Conservation (phyloP, 1,140 invertebrate genomes). For the Orussus abietinus region DNA sequence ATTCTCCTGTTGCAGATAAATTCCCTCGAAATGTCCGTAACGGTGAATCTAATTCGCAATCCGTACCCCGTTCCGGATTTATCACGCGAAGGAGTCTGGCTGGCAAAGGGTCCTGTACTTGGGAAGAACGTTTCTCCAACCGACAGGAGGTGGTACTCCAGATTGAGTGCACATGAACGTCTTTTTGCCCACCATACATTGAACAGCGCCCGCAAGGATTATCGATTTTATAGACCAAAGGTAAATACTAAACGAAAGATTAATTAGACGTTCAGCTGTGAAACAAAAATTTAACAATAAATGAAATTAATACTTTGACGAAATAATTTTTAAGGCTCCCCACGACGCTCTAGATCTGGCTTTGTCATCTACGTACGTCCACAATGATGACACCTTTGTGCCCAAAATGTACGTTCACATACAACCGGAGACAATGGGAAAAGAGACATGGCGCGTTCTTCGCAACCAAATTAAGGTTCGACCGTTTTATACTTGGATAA, state of each 20-base stretch:
- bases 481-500: not conserved
- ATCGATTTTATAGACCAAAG: conserved; percentile 30
- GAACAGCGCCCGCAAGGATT: conserved; percentile 39
- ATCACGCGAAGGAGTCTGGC: conserved; percentile 39
- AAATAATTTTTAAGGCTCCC: conserved; percentile 27
- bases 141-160: conserved; percentile 35
- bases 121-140: conserved; percentile 32
- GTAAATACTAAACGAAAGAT: conserved; percentile 12
- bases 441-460: conserved; percentile 44
- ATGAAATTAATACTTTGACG: too few species aligned
- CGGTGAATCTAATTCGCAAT: conserved; percentile 31
- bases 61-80: conserved; percentile 45
- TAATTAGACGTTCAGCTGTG: not conserved
- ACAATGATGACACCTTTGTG: conserved; percentile 33
- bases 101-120: conserved; percentile 29
- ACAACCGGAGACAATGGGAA: conserved; percentile 42
- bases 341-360: conserved; percentile 41
- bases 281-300: conserved; percentile 11
- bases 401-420: conserved; percentile 35
- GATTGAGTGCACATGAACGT: conserved; percentile 37
- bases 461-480: conserved; percentile 44
- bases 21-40: not conserved
- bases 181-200: conserved; percentile 49
- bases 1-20: too few species aligned
- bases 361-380: conserved; percentile 37